These are phyloP conservation scores for Encarsia formosa DNA, from an alignment of 2,888 invertebrate species.

Conservation along the genomic window DNA sequence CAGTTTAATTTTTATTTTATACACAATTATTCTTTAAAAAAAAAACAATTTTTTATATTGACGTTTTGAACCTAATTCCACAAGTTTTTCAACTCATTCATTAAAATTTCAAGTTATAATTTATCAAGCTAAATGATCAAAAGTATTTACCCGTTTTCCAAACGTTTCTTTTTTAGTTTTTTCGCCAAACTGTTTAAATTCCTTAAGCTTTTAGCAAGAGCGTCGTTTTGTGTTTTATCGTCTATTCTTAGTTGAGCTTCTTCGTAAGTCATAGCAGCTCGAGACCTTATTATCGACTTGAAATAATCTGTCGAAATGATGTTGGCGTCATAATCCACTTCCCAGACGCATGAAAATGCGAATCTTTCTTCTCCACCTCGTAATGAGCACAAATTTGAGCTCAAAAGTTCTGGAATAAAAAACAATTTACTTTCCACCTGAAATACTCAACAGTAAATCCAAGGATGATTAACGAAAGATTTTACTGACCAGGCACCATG, in stretches of 20 bases:
- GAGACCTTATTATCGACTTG: slow-evolving; percentile 89
- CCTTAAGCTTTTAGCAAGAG: slow-evolving; percentile 72
- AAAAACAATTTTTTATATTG: too few species aligned
- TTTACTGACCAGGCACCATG: slow-evolving; percentile 76
- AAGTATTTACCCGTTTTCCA: slow-evolving; percentile 70
- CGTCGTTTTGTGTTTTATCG: slow-evolving; percentile 67
- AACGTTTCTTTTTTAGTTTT: slow-evolving; percentile 76
- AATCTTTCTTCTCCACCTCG: slow-evolving; percentile 85
- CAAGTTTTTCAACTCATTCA: too few species aligned
- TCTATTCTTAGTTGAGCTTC: slow-evolving; percentile 94
- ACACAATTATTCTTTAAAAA: too few species aligned
- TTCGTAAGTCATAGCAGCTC: slow-evolving; percentile 93
- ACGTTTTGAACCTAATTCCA: too few species aligned
- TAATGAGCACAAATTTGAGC: slow-evolving; percentile 93
- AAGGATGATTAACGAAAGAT: slow-evolving; percentile 16
- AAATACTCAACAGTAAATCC: neutral
- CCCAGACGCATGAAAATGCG: slow-evolving; percentile 96
- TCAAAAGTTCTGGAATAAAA: slow-evolving; percentile 66
- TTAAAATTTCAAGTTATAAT: too few species aligned
- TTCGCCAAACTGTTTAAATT: slow-evolving; percentile 85
- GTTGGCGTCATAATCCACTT: slow-evolving; percentile 78
- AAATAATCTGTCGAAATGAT: slow-evolving; percentile 77
- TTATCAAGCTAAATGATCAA: too few species aligned
- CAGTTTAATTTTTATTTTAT: too few species aligned
- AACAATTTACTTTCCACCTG: neutral